Percentiles rank a stretch among this genome's conserved stretches.
Evolutionary conservation across 2,113 vertebrate genomes (phyloP).

Genomic region (Gracilinanus agilis): DNA sequence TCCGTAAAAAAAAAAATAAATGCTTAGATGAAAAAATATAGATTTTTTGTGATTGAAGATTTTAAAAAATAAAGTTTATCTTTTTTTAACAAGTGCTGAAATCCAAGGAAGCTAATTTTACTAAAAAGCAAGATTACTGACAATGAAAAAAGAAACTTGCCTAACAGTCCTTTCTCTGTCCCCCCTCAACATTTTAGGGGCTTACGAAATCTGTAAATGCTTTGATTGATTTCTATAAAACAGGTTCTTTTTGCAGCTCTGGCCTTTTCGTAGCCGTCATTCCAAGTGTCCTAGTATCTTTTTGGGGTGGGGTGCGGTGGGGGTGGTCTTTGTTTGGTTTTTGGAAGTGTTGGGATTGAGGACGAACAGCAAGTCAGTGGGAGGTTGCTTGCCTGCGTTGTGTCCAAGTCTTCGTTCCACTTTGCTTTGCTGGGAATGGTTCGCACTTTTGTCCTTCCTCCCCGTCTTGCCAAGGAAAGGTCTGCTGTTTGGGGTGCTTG

Average conservation of each 20-base stretch:
- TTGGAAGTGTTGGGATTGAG: conserved; percentile 26
- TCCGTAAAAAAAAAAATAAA: conserved; percentile 86
- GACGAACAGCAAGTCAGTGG: background rate
- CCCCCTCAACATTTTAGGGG: conserved; percentile 38
- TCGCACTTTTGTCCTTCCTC: background rate
- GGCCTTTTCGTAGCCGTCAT: background rate
- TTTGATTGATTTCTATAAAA: conserved; percentile 15
- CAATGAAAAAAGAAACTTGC: conserved; percentile 39
- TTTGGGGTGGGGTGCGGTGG: background rate
- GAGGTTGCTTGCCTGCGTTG: background rate
- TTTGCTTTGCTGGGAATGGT: background rate
- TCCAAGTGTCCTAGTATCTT: conserved; percentile 21
- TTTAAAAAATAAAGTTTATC: conserved; percentile 89
- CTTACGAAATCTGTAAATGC: conserved; percentile 54
- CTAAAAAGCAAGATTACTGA: conserved; percentile 40
- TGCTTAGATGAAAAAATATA: conserved; percentile 88
- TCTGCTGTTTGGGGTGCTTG: background rate
- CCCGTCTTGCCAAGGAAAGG: background rate
- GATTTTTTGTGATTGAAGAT: conserved; percentile 87
- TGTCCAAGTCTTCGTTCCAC: background rate
- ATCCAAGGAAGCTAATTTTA: conserved; percentile 85
- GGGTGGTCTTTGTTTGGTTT: background rate
- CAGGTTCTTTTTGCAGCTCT: conserved; percentile 9
- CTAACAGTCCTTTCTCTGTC: conserved; percentile 52
- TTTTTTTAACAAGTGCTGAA: conserved; percentile 87